Conservation (phyloP, 1,140 invertebrate genomes). For the Doryteuthis pealeii region DNA sequence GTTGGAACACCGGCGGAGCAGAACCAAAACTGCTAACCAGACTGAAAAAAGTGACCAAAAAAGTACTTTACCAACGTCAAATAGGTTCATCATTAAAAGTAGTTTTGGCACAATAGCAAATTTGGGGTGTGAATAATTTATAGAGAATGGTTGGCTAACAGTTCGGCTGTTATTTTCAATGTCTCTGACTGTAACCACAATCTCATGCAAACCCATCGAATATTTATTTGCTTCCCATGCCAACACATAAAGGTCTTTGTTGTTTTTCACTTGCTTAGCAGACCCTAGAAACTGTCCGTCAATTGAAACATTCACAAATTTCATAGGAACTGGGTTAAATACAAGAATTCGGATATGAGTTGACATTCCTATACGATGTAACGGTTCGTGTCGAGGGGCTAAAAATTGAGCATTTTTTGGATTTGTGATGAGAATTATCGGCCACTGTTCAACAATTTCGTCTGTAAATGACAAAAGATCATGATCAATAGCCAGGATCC, state of each 20-base stretch:
- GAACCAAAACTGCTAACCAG: not conserved
- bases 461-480: conserved; percentile 88
- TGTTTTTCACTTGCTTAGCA: conserved; percentile 65
- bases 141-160: conserved; percentile 73
- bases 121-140: conserved; percentile 71
- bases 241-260: conserved; percentile 74
- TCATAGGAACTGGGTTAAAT: conserved; percentile 72
- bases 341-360: conserved; percentile 72
- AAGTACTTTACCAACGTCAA: conserved; percentile 62
- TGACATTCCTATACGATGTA: conserved; percentile 70
- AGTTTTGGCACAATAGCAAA: conserved; percentile 72
- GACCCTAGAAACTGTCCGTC: conserved; percentile 68
- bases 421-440: conserved; percentile 82
- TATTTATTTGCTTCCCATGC: conserved; percentile 74
- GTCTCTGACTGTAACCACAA: conserved; percentile 64
- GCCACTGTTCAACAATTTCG: conserved; percentile 74
- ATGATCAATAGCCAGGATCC: conserved; percentile 83
- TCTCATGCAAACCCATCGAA: conserved; percentile 69
- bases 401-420: conserved; percentile 78
- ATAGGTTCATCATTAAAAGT: conserved; percentile 74
- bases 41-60: not conserved
- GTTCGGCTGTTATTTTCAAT: conserved; percentile 64
- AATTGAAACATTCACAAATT: conserved; percentile 66
- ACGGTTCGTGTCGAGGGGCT: conserved; percentile 75
- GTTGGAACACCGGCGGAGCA: not conserved